Evolutionary conservation across 2,888 invertebrate genomes (phyloP), one percentile per base, ranked within the genome.

Genomic region (Pyrgus malvae): DNA sequence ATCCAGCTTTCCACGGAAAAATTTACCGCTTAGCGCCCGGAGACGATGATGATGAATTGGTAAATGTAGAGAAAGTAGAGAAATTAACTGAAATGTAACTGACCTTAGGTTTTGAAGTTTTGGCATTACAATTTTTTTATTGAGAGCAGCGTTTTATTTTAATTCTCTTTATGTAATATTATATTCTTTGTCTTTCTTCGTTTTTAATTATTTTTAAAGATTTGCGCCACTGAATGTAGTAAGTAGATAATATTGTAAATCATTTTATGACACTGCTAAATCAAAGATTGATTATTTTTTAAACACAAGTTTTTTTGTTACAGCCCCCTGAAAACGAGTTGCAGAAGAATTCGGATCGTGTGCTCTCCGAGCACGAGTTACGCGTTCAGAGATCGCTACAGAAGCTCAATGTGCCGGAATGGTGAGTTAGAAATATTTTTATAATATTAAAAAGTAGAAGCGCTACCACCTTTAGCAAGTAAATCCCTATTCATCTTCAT

Each of bases 241-340:
- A 59, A 61, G 62, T 54, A 55, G 37, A 40, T 42, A 48, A 50
- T 8, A 51, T 56, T 48, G 59, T 33, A 25, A 17, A 7, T 6
- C 11, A 57, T 45, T 2, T 19, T 21, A 37, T 50, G 25, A 55
- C 8, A 37, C 27, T n/a, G 25, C 37, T 40, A 19, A 16, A 23
- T 54, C 50, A n/a, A n/a, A 33, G 27, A 33, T 41, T 45, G 27
- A 35, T 48, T 38, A 54, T 6, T n/a, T n/a, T n/a, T 57, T 35
- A 41, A 41, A 35, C 8, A 33, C 16, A 31, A n/a, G 61, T 66
- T 57, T 50, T 16, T 59, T 86, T 84, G 77, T 89, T 88, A 1
- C 92, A 97, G 97, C 97, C 97, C 72, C 97, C 97, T 67, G 97
- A 98, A 91, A 98, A 98, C 94, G 96, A 97, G 85, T 92, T 97